These are phyloP conservation scores for Oryzias woworae DNA, from an alignment of 2,113 vertebrate genomes.

Conservation along the genomic window DNA sequence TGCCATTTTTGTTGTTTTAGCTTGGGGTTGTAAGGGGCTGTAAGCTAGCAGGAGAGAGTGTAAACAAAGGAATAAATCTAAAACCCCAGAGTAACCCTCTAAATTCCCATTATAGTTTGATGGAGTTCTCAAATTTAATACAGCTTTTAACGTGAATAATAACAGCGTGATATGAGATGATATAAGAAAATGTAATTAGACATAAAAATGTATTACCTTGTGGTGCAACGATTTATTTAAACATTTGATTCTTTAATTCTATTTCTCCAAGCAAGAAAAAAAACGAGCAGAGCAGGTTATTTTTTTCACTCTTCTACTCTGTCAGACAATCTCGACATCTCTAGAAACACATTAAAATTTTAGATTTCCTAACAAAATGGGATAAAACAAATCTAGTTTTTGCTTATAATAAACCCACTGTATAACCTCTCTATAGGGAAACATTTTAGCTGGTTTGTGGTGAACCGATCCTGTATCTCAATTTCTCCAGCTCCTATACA, in stretches of 20 bases:
- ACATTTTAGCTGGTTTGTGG: constrained; percentile 24
- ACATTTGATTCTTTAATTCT: constrained; percentile 28
- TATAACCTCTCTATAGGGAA: background rate
- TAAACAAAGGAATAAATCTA: no score
- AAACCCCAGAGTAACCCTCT: background rate
- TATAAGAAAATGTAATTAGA: constrained; percentile 10
- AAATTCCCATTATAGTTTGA: constrained; percentile 6
- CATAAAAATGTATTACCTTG: background rate
- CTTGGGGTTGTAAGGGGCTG: no score
- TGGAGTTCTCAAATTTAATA: constrained; percentile 17
- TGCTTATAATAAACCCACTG: no score
- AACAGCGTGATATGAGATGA: constrained; percentile 34
- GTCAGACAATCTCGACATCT: constrained; percentile 16
- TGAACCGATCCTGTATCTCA: constrained; percentile 21
- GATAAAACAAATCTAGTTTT: background rate
- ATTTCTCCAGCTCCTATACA: background rate
- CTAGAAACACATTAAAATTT: constrained; percentile 9
- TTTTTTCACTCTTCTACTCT: constrained; percentile 34
- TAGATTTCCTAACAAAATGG: constrained; percentile 18
- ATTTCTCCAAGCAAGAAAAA: constrained; percentile 33
- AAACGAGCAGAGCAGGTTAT: constrained; percentile 26
- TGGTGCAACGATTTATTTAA: constrained; percentile 25
- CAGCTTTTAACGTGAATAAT: constrained; percentile 19
- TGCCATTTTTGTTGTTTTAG: no score
- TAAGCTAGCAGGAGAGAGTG: no score